Conservation (phyloP, 2,888 invertebrate species). For the Cryptophagus acutangulus region DNA sequence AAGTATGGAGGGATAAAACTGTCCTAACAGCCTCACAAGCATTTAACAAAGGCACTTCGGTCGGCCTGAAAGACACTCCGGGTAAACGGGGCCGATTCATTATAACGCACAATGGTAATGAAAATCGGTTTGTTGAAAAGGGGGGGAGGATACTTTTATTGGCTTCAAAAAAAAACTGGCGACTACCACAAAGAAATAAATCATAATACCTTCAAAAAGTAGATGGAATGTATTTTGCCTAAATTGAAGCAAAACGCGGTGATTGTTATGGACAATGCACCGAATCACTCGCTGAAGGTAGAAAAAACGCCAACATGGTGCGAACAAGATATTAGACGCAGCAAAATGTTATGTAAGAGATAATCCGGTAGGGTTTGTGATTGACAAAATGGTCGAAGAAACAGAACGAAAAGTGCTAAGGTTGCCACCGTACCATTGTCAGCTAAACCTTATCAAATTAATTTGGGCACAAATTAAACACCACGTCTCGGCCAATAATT, state of each 20-base stretch:
- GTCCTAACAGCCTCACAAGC: conserved; percentile 13
- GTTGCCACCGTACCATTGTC: too few species aligned
- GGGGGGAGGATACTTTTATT: conserved; percentile 16
- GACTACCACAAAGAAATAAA: conserved; percentile 20
- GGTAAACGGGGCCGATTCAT: conserved; percentile 17
- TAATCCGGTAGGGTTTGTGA: too few species aligned
- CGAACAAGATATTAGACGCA: too few species aligned
- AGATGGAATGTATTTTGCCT: conserved; percentile 17
- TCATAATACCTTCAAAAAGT: conserved; percentile 18
- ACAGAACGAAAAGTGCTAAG: too few species aligned
- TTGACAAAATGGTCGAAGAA: too few species aligned
- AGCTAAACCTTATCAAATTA: too few species aligned
- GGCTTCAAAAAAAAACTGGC: conserved; percentile 14
- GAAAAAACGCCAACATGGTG: conserved; percentile 20
- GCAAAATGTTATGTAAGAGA: too few species aligned
- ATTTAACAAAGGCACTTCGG: conserved; percentile 13
- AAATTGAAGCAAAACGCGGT: conserved; percentile 17
- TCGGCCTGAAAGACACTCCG: conserved; percentile 14
- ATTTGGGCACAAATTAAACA: too few species aligned
- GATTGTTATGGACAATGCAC: conserved; percentile 23
- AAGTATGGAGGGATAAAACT: conserved; percentile 18
- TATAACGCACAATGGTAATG: conserved; percentile 19
- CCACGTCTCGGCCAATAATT: too few species aligned
- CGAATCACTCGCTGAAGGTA: conserved; percentile 18
- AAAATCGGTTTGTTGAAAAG: conserved; percentile 20